Percentiles rank a stretch among this genome's conserved stretches.
phyloP scores from a whole-genome alignment of 53 echinoderm and acorn worm species.

The Glandiceps talaboti region DNA sequence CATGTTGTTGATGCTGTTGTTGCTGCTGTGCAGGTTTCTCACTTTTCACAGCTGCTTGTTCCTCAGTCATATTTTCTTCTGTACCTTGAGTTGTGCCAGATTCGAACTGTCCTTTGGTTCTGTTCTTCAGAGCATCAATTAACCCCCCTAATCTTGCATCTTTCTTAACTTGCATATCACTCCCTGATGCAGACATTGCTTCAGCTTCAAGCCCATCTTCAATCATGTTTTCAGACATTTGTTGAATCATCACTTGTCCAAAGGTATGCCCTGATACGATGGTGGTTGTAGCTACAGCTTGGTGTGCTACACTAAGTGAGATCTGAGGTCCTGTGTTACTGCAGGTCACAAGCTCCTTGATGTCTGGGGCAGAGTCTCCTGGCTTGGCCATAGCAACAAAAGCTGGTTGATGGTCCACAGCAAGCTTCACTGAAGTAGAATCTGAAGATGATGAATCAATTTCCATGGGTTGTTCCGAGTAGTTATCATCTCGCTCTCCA shows the following conservation, averaged over 20 bases:
- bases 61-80: neutral
- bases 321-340: neutral
- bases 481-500: constrained; percentile 39
- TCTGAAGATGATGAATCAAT: neutral
- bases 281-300: neutral
- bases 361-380: neutral
- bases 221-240: neutral
- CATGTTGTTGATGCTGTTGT: constrained; percentile 20
- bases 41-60: constrained; percentile 3
- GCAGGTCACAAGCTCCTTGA: neutral
- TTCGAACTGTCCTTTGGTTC: neutral
- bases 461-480: constrained; percentile 1
- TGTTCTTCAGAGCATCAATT: constrained; percentile 23
- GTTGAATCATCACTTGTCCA: neutral
- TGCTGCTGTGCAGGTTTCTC: constrained; percentile 9
- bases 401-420: neutral
- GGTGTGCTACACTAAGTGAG: neutral
- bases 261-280: neutral
- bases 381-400: neutral
- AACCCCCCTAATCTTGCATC: constrained; percentile 28
- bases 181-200: neutral
- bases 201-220: neutral
- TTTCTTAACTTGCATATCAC: neutral
- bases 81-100: neutral
- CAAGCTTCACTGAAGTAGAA: neutral